Percentiles rank a stretch among this genome's conserved stretches.
Conservation (phyloP, 2,113 vertebrate species). For the Mesitornis unicolor region DNA sequence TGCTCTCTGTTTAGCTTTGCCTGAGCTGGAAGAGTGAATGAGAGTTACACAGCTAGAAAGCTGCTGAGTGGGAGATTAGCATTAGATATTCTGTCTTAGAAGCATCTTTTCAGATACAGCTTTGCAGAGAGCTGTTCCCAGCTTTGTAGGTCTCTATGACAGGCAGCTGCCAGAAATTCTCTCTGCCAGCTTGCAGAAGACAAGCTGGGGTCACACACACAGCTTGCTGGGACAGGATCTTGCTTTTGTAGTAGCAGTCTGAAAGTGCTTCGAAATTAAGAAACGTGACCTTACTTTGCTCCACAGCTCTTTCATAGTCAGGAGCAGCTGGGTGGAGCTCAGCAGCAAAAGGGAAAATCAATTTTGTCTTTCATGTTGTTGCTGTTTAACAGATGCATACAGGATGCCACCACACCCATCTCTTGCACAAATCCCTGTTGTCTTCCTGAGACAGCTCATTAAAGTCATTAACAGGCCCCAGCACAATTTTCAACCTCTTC, state of each 20-base stretch:
- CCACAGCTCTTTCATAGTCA: neutral
- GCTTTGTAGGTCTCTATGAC: neutral
- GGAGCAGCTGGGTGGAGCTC: neutral
- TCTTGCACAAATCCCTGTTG: neutral
- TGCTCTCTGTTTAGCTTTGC: neutral
- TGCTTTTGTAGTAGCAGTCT: neutral
- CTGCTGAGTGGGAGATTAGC: neutral
- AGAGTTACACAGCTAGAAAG: neutral
- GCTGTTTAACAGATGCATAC: neutral
- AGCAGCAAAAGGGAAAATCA: neutral
- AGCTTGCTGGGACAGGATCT: neutral
- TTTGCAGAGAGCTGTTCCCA: neutral
- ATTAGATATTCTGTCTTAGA: neutral
- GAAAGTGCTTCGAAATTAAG: neutral
- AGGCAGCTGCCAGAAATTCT: neutral
- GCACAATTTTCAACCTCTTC: neutral
- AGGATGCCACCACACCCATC: neutral
- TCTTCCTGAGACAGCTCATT: slow-evolving; percentile 2
- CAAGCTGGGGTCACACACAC: neutral
- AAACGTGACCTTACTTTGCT: neutral
- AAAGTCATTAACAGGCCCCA: neutral
- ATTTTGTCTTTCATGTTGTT: neutral
- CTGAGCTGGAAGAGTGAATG: neutral
- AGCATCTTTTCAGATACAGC: neutral
- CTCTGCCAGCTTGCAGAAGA: neutral